Base-by-base conservation (phyloP, 2,797 vertebrate genomes). In the Tiaroga cobitis region DNA sequence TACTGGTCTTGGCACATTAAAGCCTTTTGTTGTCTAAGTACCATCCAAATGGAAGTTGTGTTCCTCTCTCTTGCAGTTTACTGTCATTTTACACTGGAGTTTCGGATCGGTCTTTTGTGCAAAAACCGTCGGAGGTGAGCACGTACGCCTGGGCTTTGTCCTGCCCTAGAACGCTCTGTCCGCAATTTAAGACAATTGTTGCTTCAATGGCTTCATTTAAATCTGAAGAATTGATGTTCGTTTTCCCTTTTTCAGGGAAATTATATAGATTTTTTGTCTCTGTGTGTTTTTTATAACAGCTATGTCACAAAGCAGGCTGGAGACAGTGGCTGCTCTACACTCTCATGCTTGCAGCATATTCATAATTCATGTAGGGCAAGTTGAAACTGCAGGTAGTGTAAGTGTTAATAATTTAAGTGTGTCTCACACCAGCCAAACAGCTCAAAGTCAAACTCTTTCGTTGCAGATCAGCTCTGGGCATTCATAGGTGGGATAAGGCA, bases 351-450 rank as follows among this genome's bases (percentile, higher is more conserved):
- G 77, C 26, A 73, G 69, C 18, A 32, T 51, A 85, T 80, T 63
- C 56, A 85, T 85, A 51, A 87, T 81, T 70, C 51, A 80, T 85
- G 72, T 21, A 78, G 73, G 72, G 43, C 68, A 83, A 87, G 67
- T 74, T 86, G 87, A 89, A 92, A 93, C 93, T 92, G 85, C 91
- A 92, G 91, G 92, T 93, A 83, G 89, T 93, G 89, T 92, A 88
- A 88, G 88, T 90, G 92, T 93, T 87, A 93, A 94, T 93, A 93
- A 95, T 95, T 94, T 89, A 94, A 92, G 69, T 85, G 88, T 93
- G 88, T 90, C 87, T 87, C 88, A 87, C 88, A 88, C 82, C 89
- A 79, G 84, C 86, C 85, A 91, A 89, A 93, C 91, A 34, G 89
- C 92, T 93, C 87, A 93, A 92, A 94, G 92, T 92, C 89, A 90